phyloP scores from a whole-genome alignment of 2,888 invertebrate species.

The Dryadula phaetusa region DNA sequence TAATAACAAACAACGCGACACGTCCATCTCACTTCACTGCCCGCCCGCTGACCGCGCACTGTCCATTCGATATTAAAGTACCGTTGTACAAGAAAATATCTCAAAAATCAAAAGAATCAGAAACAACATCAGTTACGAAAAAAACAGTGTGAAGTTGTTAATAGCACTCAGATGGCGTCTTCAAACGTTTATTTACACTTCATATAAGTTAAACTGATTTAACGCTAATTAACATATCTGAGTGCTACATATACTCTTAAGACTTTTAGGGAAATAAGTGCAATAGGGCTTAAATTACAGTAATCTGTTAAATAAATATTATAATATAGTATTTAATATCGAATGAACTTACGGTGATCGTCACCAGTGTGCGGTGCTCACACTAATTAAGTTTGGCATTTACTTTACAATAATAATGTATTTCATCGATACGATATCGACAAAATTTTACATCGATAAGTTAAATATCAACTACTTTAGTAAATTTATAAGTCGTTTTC shows the following conservation, averaged over 20 bases:
- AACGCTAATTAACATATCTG: not conserved
- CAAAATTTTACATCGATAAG: constrained; percentile 44
- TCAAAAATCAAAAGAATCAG: too few relatives aligned
- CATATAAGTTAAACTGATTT: not conserved
- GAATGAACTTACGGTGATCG: constrained; percentile 57
- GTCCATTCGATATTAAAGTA: constrained; percentile 51
- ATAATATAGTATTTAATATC: constrained; percentile 45
- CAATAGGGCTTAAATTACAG: not conserved
- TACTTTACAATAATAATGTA: constrained; percentile 52
- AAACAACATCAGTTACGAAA: too few relatives aligned
- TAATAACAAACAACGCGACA: constrained; percentile 66
- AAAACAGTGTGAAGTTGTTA: too few relatives aligned
- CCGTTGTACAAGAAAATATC: too few relatives aligned
- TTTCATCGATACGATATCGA: constrained; percentile 43
- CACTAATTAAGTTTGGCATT: constrained; percentile 73
- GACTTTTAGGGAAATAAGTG: not conserved
- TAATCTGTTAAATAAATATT: not conserved
- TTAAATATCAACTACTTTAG: constrained; percentile 67
- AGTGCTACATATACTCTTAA: not conserved
- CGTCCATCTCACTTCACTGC: constrained; percentile 48
- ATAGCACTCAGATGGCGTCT: too few relatives aligned
- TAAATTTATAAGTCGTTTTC: constrained; percentile 74
- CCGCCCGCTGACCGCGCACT: constrained; percentile 25
- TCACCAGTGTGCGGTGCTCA: constrained; percentile 65
- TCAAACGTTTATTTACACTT: too few relatives aligned